These are phyloP conservation scores for Ophion costatus DNA, from an alignment of 2,888 invertebrate genomes.

Conservation along the genomic window DNA sequence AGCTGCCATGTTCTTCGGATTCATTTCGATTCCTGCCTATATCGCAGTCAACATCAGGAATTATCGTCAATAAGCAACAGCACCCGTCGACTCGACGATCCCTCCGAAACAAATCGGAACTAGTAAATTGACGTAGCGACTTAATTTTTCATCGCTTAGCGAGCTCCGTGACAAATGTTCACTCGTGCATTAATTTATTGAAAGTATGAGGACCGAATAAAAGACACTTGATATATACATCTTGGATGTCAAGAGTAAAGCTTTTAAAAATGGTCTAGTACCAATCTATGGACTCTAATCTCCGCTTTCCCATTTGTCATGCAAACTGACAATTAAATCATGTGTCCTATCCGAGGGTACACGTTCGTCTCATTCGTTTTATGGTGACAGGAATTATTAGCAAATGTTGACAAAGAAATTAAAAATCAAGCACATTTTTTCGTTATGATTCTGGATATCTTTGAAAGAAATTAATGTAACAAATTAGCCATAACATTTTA, in stretches of 20 bases:
- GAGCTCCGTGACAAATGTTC: not conserved
- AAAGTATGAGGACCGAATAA: conserved; percentile 34
- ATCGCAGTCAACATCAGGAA: conserved; percentile 61
- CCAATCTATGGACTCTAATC: not conserved
- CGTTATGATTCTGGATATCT: too few relatives aligned
- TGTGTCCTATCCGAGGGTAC: not conserved
- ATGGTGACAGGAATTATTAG: not conserved
- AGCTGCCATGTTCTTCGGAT: conserved; percentile 20
- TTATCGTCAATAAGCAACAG: conserved; percentile 36
- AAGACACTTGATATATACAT: conserved; percentile 10
- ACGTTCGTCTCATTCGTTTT: too few relatives aligned
- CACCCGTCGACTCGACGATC: not conserved
- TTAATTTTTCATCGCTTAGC: conserved; percentile 17
- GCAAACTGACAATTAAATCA: not conserved
- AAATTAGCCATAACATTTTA: too few relatives aligned
- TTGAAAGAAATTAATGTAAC: too few relatives aligned
- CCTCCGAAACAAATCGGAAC: not conserved
- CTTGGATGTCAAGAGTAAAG: not conserved
- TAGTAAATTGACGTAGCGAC: conserved; percentile 43
- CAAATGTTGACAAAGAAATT: too few relatives aligned
- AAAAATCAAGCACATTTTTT: too few relatives aligned
- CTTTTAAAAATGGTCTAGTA: not conserved
- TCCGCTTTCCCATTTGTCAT: not conserved
- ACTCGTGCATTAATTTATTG: conserved; percentile 37
- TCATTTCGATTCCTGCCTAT: conserved; percentile 53